These are phyloP conservation scores for Pyrrhosoma nymphula DNA, from an alignment of 2,888 invertebrate genomes.

Conservation along the genomic window DNA sequence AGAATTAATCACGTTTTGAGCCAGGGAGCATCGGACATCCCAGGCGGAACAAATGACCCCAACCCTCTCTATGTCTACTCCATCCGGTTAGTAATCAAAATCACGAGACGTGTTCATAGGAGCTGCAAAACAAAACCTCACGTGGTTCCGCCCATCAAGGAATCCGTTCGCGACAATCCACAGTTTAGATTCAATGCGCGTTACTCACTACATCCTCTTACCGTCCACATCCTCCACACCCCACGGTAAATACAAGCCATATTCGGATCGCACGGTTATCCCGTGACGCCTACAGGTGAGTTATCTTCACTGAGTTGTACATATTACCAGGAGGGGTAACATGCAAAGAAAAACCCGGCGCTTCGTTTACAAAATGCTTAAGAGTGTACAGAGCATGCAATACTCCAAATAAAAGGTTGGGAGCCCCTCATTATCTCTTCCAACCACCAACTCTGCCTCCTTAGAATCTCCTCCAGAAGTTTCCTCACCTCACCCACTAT, in stretches of 20 bases:
- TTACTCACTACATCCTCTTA: neutral
- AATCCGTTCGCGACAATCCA: neutral
- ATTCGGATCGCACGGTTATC: neutral
- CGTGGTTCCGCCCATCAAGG: neutral
- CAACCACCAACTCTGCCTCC: too few relatives aligned
- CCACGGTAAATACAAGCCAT: neutral
- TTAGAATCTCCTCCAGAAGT: too few relatives aligned
- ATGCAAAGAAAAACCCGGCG: too few relatives aligned
- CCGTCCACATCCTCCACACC: neutral
- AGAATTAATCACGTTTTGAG: neutral
- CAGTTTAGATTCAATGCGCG: neutral
- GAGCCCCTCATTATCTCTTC: too few relatives aligned
- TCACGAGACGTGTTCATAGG: neutral
- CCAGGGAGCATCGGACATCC: neutral
- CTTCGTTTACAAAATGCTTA: too few relatives aligned
- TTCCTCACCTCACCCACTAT: too few relatives aligned
- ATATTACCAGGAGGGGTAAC: too few relatives aligned
- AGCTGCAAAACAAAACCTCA: neutral
- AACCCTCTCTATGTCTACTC: neutral
- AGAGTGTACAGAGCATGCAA: too few relatives aligned
- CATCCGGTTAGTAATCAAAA: neutral
- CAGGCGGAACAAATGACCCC: neutral
- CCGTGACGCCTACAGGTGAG: too few relatives aligned
- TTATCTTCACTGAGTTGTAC: too few relatives aligned
- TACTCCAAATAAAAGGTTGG: too few relatives aligned